These are phyloP conservation scores for Alligator mississippiensis DNA, from an alignment of 2,113 vertebrate genomes.

Conservation along the genomic window DNA sequence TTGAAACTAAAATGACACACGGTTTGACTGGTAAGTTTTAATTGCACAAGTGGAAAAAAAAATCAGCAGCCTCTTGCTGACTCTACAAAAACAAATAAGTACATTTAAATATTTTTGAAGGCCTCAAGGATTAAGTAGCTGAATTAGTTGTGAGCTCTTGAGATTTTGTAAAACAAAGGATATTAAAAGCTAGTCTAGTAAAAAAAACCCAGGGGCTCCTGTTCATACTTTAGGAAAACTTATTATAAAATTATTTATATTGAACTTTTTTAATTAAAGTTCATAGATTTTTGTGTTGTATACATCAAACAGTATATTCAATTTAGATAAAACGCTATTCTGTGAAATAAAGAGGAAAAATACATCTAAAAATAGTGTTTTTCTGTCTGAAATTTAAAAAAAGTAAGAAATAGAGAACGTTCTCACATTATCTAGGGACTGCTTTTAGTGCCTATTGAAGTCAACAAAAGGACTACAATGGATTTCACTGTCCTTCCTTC, in stretches of 20 bases:
- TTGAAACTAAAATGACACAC: neutral
- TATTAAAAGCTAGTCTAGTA: constrained; percentile 1
- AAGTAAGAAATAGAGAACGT: neutral
- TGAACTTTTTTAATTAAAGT: constrained; percentile 49
- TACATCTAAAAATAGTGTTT: neutral
- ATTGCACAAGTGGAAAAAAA: constrained; percentile 31
- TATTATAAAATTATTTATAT: constrained; percentile 36
- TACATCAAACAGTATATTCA: constrained; percentile 59
- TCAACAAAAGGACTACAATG: neutral
- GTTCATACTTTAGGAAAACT: constrained; percentile 25
- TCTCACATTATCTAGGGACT: constrained; percentile 7
- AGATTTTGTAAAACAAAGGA: constrained; percentile 31
- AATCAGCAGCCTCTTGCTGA: constrained; percentile 27
- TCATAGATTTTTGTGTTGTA: neutral
- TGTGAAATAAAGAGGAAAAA: constrained; percentile 3
- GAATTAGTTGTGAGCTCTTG: neutral
- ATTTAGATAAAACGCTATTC: constrained; percentile 37
- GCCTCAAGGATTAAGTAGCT: constrained; percentile 15
- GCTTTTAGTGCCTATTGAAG: neutral
- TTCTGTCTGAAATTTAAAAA: constrained; percentile 26
- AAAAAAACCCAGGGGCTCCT: neutral
- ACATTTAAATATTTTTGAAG: constrained; percentile 49
- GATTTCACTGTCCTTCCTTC: neutral
- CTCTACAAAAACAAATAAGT: constrained; percentile 28
- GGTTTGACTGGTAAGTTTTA: neutral